Conservation (phyloP, 2,797 vertebrate genomes). For the Acanthornis magna region DNA sequence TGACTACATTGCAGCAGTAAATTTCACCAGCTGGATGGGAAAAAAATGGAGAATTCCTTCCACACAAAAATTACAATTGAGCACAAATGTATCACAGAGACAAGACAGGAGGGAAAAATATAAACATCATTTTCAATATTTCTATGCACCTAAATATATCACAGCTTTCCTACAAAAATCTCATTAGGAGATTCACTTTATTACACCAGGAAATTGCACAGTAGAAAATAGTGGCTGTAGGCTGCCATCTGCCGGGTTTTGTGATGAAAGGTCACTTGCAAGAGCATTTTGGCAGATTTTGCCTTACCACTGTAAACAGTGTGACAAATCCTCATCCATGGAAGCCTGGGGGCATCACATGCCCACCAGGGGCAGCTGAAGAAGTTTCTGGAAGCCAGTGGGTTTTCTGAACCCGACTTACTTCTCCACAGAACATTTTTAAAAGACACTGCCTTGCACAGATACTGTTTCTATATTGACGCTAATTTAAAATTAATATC, state of each 20-base stretch:
- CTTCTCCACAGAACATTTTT: not conserved
- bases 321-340: not conserved
- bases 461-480: not conserved
- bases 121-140: not conserved
- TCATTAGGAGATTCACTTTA: not conserved
- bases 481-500: not conserved
- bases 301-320: not conserved
- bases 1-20: not conserved
- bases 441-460: not conserved
- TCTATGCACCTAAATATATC: not conserved
- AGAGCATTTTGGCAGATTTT: not conserved
- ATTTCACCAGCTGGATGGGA: not conserved
- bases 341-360: not conserved
- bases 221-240: constrained; percentile 14
- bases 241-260: constrained; percentile 52
- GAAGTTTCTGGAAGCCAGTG: not conserved
- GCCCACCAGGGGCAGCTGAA: not conserved
- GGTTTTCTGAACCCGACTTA: not conserved
- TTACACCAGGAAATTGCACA: not conserved
- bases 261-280: not conserved
- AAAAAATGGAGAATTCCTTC: not conserved
- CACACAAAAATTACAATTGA: not conserved
- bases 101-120: not conserved
- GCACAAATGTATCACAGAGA: not conserved
- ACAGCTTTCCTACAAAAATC: not conserved